phyloP scores from a whole-genome alignment of 2,113 vertebrate genomes.

The Recurvirostra avosetta region DNA sequence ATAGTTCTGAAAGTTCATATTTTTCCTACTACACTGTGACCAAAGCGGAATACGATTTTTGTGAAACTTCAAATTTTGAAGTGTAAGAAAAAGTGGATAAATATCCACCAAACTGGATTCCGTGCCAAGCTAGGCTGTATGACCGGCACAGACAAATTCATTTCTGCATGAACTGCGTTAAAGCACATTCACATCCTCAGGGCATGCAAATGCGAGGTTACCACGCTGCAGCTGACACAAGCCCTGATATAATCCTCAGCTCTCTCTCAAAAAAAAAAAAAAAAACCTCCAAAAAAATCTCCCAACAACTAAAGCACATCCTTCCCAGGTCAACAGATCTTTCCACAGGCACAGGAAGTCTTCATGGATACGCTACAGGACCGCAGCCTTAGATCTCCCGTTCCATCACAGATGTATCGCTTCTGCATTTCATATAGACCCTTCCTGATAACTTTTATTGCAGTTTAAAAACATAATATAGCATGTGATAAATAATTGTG shows the following conservation, averaged over 20 bases:
- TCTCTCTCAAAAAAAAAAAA: neutral
- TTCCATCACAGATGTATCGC: neutral
- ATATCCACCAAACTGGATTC: slow-evolving; percentile 7
- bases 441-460: neutral
- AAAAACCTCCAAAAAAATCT: neutral
- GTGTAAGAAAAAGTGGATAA: neutral
- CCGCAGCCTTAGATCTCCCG: neutral
- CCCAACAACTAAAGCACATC: neutral
- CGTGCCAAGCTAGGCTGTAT: neutral
- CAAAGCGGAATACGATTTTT: neutral
- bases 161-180: neutral
- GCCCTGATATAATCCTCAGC: neutral
- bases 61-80: neutral
- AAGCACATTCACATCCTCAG: slow-evolving; percentile 40
- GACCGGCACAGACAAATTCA: neutral
- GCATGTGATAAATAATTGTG: neutral
- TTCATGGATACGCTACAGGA: neutral
- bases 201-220: slow-evolving; percentile 40
- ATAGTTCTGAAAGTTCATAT: neutral
- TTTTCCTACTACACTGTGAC: neutral
- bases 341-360: neutral
- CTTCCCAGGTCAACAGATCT: neutral
- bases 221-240: slow-evolving; percentile 16
- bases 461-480: neutral
- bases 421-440: neutral